Percentiles rank a stretch among this genome's conserved stretches.
Evolutionary conservation across 2,888 invertebrate species (phyloP).

Genomic region (Pristionchus maxplancki): DNA sequence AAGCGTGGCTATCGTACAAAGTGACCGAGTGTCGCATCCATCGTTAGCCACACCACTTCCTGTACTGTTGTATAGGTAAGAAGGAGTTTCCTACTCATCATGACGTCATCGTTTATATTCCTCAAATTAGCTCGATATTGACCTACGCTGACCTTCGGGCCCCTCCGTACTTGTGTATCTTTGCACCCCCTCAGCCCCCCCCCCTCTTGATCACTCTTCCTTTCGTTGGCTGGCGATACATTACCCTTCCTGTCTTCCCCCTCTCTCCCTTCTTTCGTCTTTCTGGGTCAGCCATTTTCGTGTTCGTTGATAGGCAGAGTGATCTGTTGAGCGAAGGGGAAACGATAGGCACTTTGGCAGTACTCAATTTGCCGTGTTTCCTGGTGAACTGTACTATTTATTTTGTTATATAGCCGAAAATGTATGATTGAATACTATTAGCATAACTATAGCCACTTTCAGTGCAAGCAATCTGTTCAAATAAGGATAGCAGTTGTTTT

Average conservation of each 20-base stretch:
- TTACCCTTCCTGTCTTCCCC: not conserved
- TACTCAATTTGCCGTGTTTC: not conserved
- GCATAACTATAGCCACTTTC: not conserved
- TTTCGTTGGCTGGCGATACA: not conserved
- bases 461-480: not conserved
- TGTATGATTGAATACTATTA: not conserved
- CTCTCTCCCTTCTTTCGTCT: not conserved
- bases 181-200: not conserved
- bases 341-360: not conserved
- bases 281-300: slow-evolving; percentile 35
- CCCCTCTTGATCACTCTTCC: not conserved
- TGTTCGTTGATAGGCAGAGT: not conserved
- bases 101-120: no score
- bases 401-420: no score
- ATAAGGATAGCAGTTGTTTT: not conserved
- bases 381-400: no score
- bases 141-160: not conserved
- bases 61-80: not conserved
- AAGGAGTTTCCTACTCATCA: no score
- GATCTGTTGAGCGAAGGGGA: not conserved
- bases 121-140: not conserved
- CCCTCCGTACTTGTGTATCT: slow-evolving; percentile 8
- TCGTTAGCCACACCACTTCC: not conserved
- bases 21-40: not conserved
- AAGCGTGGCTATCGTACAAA: not conserved